A percentile compares a stretch with the other conserved stretches of the same genome.
Evolutionary conservation across 2,113 vertebrate genomes (phyloP).

Genomic region (Cheirogaleus medius): DNA sequence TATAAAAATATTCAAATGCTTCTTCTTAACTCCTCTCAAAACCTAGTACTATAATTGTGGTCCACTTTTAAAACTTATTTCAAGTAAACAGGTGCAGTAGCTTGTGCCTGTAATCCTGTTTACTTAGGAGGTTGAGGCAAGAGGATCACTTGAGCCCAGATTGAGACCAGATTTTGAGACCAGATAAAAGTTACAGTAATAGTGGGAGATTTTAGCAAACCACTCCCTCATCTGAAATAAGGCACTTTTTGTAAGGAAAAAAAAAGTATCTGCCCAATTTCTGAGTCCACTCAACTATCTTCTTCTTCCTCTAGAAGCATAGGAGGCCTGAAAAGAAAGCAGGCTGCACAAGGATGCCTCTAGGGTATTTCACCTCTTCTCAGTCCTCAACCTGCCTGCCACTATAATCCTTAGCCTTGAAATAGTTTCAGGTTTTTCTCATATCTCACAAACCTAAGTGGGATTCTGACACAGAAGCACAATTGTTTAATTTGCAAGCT

Average conservation of each 20-base stretch:
- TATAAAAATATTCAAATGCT: slow-evolving; percentile 32
- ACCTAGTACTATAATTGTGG: not conserved
- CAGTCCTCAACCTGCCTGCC: not conserved
- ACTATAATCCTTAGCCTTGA: not conserved
- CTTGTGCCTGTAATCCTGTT: too few species aligned
- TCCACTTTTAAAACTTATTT: slow-evolving; percentile 23
- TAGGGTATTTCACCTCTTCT: not conserved
- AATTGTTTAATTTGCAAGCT: not conserved
- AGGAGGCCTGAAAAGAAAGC: not conserved
- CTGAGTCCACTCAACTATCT: not conserved
- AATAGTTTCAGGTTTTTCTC: not conserved
- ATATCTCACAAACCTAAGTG: not conserved
- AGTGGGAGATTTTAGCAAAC: not conserved
- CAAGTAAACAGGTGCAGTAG: not conserved
- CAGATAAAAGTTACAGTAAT: not conserved
- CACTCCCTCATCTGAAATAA: not conserved
- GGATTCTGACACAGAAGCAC: not conserved
- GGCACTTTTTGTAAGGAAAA: not conserved
- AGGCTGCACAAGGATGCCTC: not conserved
- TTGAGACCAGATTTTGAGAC: too few species aligned
- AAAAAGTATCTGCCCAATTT: not conserved
- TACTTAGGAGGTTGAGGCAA: too few species aligned
- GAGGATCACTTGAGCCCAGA: too few species aligned
- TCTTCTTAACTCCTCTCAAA: slow-evolving; percentile 46
- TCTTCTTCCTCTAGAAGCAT: not conserved